phyloP scores from a whole-genome alignment of 1,140 invertebrate genomes.

The Oryctes rhinoceros region DNA sequence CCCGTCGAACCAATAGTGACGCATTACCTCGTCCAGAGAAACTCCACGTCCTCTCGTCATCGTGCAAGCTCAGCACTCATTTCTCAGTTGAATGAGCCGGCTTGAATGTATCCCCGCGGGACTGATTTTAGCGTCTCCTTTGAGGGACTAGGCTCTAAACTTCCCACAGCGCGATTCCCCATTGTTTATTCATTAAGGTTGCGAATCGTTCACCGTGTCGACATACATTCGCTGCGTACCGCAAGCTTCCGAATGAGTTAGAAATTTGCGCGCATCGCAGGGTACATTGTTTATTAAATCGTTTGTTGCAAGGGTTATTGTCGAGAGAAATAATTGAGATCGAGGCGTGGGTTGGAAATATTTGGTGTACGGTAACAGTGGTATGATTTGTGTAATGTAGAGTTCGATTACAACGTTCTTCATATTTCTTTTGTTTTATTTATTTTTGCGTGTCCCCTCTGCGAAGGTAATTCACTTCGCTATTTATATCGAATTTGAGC shows the following conservation, averaged over 20 bases:
- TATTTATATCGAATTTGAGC: no score
- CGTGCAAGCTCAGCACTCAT: neutral
- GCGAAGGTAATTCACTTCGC: no score
- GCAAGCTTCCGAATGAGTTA: neutral
- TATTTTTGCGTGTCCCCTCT: no score
- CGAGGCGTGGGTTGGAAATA: no score
- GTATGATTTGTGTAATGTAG: no score
- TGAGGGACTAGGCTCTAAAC: neutral
- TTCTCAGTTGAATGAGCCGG: neutral
- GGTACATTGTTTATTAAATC: neutral
- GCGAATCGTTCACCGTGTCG: neutral
- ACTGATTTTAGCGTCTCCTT: neutral
- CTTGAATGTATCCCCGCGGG: neutral
- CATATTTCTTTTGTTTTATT: no score
- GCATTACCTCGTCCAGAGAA: neutral
- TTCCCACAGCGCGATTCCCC: neutral
- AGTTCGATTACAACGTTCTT: no score
- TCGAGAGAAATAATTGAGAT: no score
- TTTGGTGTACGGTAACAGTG: no score
- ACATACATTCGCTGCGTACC: neutral
- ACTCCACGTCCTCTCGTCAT: neutral
- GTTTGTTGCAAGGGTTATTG: no score
- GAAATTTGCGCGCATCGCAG: neutral
- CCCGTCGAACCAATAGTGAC: neutral
- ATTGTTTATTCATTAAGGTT: conserved; percentile 2